These are phyloP conservation scores for Platichthys stellatus DNA, from an alignment of 2,113 vertebrate genomes.

Conservation along the genomic window DNA sequence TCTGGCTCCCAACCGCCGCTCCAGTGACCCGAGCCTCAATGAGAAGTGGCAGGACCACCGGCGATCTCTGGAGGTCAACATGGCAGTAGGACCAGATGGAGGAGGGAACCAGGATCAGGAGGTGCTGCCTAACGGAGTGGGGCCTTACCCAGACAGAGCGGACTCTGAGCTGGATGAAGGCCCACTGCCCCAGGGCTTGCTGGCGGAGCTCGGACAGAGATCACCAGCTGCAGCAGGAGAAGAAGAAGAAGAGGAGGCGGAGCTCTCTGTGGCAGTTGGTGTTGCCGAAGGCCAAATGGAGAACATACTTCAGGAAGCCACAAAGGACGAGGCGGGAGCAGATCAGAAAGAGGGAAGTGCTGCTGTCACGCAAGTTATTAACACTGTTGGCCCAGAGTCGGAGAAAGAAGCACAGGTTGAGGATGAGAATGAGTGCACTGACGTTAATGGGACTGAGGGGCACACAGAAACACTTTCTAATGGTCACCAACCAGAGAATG, in stretches of 20 bases:
- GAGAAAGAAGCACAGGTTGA: slow-evolving; percentile 15
- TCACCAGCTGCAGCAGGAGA: background rate
- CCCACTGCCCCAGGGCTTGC: slow-evolving; percentile 45
- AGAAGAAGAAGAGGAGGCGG: slow-evolving; percentile 71
- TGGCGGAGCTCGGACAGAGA: slow-evolving; percentile 34
- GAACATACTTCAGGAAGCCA: slow-evolving; percentile 95
- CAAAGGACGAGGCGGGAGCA: slow-evolving; percentile 85
- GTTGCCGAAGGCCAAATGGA: slow-evolving; percentile 94
- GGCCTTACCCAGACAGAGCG: slow-evolving; percentile 37
- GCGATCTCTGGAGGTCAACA: slow-evolving; percentile 91
- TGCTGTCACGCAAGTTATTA: background rate
- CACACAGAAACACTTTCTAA: slow-evolving; percentile 35
- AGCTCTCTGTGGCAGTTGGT: slow-evolving; percentile 89
- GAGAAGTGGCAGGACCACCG: slow-evolving; percentile 98
- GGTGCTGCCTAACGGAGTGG: slow-evolving; percentile 57
- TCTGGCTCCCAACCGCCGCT: slow-evolving; percentile 88
- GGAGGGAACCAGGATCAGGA: slow-evolving; percentile 77
- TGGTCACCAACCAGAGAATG: slow-evolving; percentile 57
- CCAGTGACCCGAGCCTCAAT: slow-evolving; percentile 95
- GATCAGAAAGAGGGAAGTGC: slow-evolving; percentile 69
- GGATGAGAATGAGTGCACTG: slow-evolving; percentile 10
- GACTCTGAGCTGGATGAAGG: slow-evolving; percentile 72
- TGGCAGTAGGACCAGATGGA: slow-evolving; percentile 82
- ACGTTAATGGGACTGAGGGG: slow-evolving; percentile 22
- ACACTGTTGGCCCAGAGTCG: slow-evolving; percentile 26